Evolutionary conservation across 2,888 invertebrate species (phyloP).

Genomic region (Drosophila emarginata): DNA sequence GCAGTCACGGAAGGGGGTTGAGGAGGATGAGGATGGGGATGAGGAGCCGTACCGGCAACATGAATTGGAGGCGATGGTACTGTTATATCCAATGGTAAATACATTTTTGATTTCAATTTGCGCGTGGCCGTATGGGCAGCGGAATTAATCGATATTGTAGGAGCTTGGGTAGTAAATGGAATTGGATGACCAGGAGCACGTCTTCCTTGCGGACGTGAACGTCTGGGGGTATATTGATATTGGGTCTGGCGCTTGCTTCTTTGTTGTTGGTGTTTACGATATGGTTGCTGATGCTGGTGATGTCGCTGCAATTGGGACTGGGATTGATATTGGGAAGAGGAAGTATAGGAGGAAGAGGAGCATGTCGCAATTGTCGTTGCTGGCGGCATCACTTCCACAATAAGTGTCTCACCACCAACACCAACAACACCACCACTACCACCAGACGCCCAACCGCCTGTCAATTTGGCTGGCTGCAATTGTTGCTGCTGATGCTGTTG

Average conservation of each 20-base stretch:
- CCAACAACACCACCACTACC: constrained; percentile 43
- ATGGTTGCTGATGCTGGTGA: constrained; percentile 34
- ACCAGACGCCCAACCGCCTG: constrained; percentile 22
- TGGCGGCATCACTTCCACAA: constrained; percentile 53
- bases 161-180: constrained; percentile 1
- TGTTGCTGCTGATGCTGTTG: constrained; percentile 41
- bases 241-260: constrained; percentile 27
- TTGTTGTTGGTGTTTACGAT: constrained; percentile 42
- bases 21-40: background rate
- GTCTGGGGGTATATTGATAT: constrained; percentile 28
- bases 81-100: constrained; percentile 58
- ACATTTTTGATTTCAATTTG: constrained; percentile 57
- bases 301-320: constrained; percentile 42
- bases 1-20: background rate
- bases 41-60: background rate
- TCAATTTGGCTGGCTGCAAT: constrained; percentile 30
- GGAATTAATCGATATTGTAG: background rate
- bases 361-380: constrained; percentile 30
- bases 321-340: constrained; percentile 13
- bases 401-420: constrained; percentile 54
- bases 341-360: constrained; percentile 19
- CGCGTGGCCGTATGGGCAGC: constrained; percentile 20
- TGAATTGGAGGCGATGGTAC: constrained; percentile 55
- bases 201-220: constrained; percentile 42
- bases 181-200: constrained; percentile 44